Conservation (phyloP, 2,113 vertebrate genomes). For the Seriola aureovittata region DNA sequence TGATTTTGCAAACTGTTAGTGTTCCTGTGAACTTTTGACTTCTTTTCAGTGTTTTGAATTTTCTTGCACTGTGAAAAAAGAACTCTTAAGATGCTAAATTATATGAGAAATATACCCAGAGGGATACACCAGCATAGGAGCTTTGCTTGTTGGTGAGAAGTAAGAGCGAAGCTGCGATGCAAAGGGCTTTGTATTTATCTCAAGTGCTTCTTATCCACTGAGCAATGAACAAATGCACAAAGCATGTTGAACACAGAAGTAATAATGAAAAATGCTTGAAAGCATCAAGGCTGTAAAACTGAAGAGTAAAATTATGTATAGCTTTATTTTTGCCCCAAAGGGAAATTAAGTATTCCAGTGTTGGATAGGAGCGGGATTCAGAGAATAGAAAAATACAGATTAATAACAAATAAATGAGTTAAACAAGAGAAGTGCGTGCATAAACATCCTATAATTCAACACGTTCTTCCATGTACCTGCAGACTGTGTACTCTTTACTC, state of each 20-base stretch:
- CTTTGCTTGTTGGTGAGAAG: constrained; percentile 26
- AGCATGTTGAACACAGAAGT: constrained; percentile 26
- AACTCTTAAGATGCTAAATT: background rate
- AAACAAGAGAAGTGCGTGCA: background rate
- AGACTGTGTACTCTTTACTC: background rate
- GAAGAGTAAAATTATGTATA: background rate
- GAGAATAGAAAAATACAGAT: background rate
- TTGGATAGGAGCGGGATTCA: background rate
- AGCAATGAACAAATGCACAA: constrained; percentile 50
- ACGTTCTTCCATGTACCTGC: constrained; percentile 23
- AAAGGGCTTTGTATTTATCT: constrained; percentile 40
- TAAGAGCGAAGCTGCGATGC: constrained; percentile 21
- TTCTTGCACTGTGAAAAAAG: constrained; percentile 21
- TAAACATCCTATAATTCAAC: constrained; percentile 8
- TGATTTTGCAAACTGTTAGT: constrained; percentile 24
- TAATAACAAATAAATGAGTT: constrained; percentile 12
- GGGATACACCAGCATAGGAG: background rate
- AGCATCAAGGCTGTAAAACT: background rate
- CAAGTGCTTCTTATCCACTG: constrained; percentile 21
- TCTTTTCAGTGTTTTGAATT: constrained; percentile 18
- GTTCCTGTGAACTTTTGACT: background rate
- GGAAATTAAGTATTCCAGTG: constrained; percentile 6
- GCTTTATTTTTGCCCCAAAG: background rate
- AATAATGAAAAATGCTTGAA: background rate
- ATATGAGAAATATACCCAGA: constrained; percentile 10